These are phyloP conservation scores for Campylomormyrus tamandua DNA, from an alignment of 2,113 vertebrate genomes.

Conservation along the genomic window DNA sequence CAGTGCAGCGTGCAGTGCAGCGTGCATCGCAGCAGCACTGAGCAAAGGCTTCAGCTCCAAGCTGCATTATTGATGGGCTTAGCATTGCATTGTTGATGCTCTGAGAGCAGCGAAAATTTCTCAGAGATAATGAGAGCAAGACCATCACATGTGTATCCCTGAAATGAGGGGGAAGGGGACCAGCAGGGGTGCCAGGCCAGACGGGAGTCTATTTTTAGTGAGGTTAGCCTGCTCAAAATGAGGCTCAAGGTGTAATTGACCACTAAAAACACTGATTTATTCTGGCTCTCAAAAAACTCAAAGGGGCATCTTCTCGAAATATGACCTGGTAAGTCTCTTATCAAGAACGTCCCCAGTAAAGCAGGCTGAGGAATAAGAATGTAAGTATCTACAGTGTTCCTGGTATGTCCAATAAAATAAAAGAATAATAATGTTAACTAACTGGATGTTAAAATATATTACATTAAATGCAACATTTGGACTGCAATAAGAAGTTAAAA, in stretches of 20 bases:
- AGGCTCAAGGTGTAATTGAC: slow-evolving; percentile 11
- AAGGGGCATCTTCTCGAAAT: background rate
- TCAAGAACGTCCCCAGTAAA: background rate
- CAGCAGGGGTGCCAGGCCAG: background rate
- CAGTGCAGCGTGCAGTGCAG: background rate
- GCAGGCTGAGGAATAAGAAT: background rate
- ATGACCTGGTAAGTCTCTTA: background rate
- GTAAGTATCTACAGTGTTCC: background rate
- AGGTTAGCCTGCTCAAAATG: background rate
- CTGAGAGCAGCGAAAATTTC: background rate
- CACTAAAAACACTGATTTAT: background rate
- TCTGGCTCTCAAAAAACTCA: background rate
- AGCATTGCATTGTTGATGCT: background rate
- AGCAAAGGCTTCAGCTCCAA: slow-evolving; percentile 29
- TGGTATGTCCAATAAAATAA: background rate
- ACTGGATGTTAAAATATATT: background rate
- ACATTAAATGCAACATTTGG: background rate
- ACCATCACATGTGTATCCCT: background rate
- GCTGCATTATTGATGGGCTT: slow-evolving; percentile 55
- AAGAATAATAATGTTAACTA: background rate
- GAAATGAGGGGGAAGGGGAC: background rate
- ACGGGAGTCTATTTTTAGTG: slow-evolving; percentile 10
- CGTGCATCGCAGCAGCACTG: slow-evolving; percentile 28
- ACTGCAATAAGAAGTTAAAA: background rate
- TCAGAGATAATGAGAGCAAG: background rate